Conservation (phyloP, 2,113 vertebrate genomes). For the Oreochromis tanganicae region DNA sequence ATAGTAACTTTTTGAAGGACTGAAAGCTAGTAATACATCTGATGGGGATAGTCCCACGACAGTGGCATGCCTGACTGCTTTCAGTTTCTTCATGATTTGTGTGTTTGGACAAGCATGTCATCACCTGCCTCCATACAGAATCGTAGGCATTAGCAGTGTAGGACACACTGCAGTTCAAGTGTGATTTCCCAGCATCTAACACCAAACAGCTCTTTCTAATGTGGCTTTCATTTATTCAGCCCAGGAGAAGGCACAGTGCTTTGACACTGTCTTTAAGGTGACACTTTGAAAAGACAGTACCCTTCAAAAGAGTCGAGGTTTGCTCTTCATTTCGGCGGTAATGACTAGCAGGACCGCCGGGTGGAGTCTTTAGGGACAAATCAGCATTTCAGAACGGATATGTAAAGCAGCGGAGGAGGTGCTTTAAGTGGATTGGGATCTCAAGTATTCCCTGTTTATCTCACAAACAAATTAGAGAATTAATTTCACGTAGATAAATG, state of each 20-base stretch:
- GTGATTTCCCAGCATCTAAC: neutral
- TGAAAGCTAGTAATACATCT: neutral
- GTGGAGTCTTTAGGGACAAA: constrained; percentile 38
- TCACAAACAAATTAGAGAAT: constrained; percentile 66
- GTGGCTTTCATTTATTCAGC: neutral
- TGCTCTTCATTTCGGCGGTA: constrained; percentile 19
- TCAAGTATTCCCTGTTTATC: constrained; percentile 65
- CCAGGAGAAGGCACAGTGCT: neutral
- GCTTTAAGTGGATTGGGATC: constrained; percentile 62
- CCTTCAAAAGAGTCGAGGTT: constrained; percentile 6
- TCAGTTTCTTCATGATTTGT: neutral
- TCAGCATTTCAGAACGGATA: constrained; percentile 38
- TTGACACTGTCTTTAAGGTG: neutral
- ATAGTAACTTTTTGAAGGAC: neutral
- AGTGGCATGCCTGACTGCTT: neutral
- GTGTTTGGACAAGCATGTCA: constrained; percentile 39
- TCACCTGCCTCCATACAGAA: neutral
- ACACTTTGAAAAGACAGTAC: neutral
- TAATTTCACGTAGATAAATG: constrained; percentile 67
- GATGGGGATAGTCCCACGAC: neutral
- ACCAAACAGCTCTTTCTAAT: neutral
- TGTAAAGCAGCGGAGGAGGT: constrained; percentile 44
- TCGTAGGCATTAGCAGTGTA: neutral
- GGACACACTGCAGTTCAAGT: neutral
- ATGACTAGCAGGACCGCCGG: constrained; percentile 26